phyloP scores from a whole-genome alignment of 2,797 vertebrate species.

The Pachyuromys duprasi region DNA sequence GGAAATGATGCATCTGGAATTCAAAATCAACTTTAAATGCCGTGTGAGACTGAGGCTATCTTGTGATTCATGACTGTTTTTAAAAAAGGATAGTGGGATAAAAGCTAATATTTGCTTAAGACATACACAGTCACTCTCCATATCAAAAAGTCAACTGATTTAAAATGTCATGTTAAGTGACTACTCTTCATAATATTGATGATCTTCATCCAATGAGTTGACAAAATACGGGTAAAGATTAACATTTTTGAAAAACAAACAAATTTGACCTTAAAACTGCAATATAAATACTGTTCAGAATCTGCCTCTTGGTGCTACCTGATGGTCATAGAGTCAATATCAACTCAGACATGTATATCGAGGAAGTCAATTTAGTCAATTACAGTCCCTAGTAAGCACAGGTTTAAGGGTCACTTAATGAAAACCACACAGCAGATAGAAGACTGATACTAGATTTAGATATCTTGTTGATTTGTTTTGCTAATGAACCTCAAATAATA shows the following conservation, averaged over 20 bases:
- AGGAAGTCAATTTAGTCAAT: fast-evolving
- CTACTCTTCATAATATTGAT: neutral
- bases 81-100: neutral
- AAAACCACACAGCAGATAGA: neutral
- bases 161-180: neutral
- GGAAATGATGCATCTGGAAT: neutral
- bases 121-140: neutral
- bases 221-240: neutral
- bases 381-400: too few species aligned
- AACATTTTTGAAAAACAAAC: neutral
- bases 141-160: neutral
- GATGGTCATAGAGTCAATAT: neutral
- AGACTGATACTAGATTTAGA: neutral
- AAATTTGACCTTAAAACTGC: neutral
- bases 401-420: neutral
- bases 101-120: neutral
- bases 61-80: neutral
- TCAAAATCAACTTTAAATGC: neutral
- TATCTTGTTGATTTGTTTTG: neutral
- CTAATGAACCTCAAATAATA: neutral
- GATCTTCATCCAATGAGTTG: neutral
- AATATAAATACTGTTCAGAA: neutral
- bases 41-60: neutral
- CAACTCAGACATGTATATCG: neutral
- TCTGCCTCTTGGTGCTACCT: neutral